These are phyloP conservation scores for Barypeithes pellucidus DNA, from an alignment of 2,888 invertebrate genomes.

Conservation along the genomic window DNA sequence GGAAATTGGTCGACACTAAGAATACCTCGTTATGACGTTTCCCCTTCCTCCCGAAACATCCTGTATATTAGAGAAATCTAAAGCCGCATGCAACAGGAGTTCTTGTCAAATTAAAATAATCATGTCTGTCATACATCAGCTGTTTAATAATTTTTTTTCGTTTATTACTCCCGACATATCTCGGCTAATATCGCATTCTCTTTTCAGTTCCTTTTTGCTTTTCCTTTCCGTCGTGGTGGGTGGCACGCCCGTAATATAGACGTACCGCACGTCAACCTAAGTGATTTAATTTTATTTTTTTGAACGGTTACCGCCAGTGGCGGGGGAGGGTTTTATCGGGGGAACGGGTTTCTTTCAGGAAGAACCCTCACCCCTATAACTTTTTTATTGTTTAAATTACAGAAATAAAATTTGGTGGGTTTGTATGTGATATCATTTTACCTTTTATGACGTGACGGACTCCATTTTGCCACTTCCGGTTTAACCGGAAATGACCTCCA, in stretches of 20 bases:
- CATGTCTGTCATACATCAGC: slow-evolving; percentile 43
- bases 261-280: slow-evolving; percentile 62
- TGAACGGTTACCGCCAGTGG: slow-evolving; percentile 32
- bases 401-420: too few relatives aligned
- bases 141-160: slow-evolving; percentile 44
- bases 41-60: neutral
- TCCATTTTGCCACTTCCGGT: too few relatives aligned
- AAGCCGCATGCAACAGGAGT: slow-evolving; percentile 6
- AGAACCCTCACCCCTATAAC: too few relatives aligned
- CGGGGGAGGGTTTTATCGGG: slow-evolving; percentile 8
- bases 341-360: too few relatives aligned
- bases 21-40: too few relatives aligned
- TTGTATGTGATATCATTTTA: too few relatives aligned
- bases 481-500: too few relatives aligned
- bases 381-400: too few relatives aligned
- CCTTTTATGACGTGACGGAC: too few relatives aligned
- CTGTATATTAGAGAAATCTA: neutral
- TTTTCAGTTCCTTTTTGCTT: slow-evolving; percentile 45
- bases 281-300: slow-evolving; percentile 59
- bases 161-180: slow-evolving; percentile 49
- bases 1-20: too few relatives aligned
- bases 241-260: slow-evolving; percentile 61
- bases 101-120: slow-evolving; percentile 20
- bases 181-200: slow-evolving; percentile 42
- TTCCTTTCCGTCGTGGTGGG: slow-evolving; percentile 50